Evolutionary conservation across 2,888 invertebrate species (phyloP).

Genomic region (Spisula solida): DNA sequence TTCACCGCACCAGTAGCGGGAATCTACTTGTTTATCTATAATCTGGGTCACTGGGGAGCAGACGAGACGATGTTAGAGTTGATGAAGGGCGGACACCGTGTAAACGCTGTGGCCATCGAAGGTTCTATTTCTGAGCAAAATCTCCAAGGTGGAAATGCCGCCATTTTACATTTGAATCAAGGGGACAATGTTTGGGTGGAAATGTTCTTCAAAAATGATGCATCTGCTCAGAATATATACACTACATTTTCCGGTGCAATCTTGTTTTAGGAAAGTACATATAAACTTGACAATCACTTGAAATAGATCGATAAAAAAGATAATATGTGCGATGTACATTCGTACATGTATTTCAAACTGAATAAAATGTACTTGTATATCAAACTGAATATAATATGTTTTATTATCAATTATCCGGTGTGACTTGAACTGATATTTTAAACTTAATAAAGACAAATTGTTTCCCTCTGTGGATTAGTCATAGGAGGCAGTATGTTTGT

Average conservation of each 20-base stretch:
- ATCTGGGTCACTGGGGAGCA: neutral
- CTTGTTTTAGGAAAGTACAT: neutral
- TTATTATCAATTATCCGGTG: too few species aligned
- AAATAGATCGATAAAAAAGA: neutral
- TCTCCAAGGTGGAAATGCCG: neutral
- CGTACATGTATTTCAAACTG: too few species aligned
- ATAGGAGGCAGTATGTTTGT: too few species aligned
- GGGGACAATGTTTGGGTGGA: neutral
- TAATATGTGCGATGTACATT: too few species aligned
- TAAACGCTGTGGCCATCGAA: neutral
- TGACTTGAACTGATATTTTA: too few species aligned
- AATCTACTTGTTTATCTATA: neutral
- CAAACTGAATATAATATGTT: neutral
- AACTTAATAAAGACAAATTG: too few species aligned
- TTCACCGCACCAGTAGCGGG: too few species aligned
- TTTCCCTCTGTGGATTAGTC: too few species aligned
- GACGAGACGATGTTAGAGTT: neutral
- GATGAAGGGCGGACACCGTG: neutral
- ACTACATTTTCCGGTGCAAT: neutral
- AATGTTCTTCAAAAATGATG: neutral
- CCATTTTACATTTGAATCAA: neutral
- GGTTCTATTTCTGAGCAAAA: neutral
- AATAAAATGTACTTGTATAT: neutral
- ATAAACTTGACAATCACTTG: neutral
- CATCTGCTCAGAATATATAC: neutral